phyloP scores from a whole-genome alignment of 2,113 vertebrate species.

The Neolamprologus tretocephalus region DNA sequence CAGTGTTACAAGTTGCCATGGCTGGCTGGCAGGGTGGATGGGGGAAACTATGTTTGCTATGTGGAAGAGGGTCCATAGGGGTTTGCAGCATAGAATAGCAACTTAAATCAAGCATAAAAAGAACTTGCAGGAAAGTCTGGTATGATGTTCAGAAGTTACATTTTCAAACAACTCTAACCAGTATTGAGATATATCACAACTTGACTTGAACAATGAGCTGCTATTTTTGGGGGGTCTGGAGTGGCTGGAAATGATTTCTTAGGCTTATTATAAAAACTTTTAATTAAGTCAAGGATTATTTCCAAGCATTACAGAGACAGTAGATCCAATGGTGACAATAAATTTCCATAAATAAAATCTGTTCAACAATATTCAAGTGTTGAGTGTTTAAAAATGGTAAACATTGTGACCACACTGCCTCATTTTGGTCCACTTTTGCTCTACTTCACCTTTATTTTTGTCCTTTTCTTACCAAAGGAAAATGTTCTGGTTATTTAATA shows the following conservation, averaged over 20 bases:
- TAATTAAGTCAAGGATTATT: neutral
- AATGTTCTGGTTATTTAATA: neutral
- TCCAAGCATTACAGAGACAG: neutral
- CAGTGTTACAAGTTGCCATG: slow-evolving; percentile 20
- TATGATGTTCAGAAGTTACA: neutral
- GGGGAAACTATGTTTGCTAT: slow-evolving; percentile 50
- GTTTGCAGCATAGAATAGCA: neutral
- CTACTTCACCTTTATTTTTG: neutral
- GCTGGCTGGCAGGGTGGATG: neutral
- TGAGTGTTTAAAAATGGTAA: slow-evolving; percentile 19
- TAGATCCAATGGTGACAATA: neutral
- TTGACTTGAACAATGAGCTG: neutral
- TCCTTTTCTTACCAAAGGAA: neutral
- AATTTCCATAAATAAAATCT: neutral
- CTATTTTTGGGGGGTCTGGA: neutral
- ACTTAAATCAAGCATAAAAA: neutral
- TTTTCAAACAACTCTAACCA: neutral
- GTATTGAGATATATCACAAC: neutral
- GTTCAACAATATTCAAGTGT: neutral
- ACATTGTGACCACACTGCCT: neutral
- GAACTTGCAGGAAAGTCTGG: neutral
- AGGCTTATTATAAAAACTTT: neutral
- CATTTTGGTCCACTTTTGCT: neutral
- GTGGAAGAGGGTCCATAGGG: slow-evolving; percentile 18
- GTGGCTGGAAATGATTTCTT: neutral